Base-by-base conservation (phyloP, 2,113 vertebrate species). In the Coregonus clupeaformis region DNA sequence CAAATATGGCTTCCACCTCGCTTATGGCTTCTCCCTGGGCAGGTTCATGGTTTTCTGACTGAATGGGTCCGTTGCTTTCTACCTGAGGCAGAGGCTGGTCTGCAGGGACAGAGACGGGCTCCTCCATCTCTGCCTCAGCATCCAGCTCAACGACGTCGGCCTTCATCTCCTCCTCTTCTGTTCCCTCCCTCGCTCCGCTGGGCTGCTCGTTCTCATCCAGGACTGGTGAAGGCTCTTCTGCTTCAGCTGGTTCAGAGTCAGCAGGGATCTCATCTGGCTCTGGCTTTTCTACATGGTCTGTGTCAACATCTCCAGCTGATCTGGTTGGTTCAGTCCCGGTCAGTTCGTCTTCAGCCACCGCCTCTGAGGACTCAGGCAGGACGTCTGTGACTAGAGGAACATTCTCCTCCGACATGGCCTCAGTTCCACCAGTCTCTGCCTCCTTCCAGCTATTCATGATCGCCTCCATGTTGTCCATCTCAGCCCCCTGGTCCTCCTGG, bases 391-490 rank as follows among this genome's bases (percentile, higher is more conserved):
- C 20, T n/a, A 7, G 16, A n/a, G 3, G 2, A n/a, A 62, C 5
- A 12, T 9, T 24, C 12, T 62, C 59, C n/a, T 62, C 59, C n/a
- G 22, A 49, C 47, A 49, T 4, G 14, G 47, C 47, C 47, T 52
- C 49, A 14, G 49, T 16, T 16, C 49, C 49, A 52, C 5, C 49
- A 16, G 13, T 52, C 49, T 80, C 80, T 27, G 59, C 18, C 24
- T 71, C 67, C 0, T 7, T 30, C 49, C 49, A 18, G 16, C 5
- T 52, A 52, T 18, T 18, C 16, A 52, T 52, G 14, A 72, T 86
- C 52, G 72, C 87, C 80, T 90, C 77, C 64, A 90, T 52, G 20
- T 74, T 83, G 22, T 88, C 87, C 0, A 85, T 36, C n/a, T 91
- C 89, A 70, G 74, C 68, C 5, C 14, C 2, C 30, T 74, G 76